Evolutionary conservation across 2,113 vertebrate genomes (phyloP), one percentile per base, ranked within the genome.

Genomic region (Heliornis fulica): DNA sequence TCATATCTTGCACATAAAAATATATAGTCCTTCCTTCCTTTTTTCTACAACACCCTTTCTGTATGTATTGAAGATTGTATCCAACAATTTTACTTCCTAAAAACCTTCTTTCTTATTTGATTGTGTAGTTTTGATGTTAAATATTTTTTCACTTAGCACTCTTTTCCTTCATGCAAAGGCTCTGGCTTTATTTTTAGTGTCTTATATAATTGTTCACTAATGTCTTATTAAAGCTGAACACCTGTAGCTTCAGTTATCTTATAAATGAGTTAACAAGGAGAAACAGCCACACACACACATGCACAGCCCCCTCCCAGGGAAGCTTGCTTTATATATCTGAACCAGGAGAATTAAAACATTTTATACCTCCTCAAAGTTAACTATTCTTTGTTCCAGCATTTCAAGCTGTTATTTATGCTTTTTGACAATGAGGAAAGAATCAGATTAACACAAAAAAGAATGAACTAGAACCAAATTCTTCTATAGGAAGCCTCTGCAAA

Each of bases 191-290:
- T 93, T 93, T 96, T 93, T 93, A 95, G 84, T 46, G 63, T 76
- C 70, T 91, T 90, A 63, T 17, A 77, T 93, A 96, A 97, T 83
- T 85, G 85, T 77, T 93, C 85, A 83, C 90, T 92, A 90, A 93
- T 94, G 90, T 54, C 82, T 92, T 94, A 96, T 93, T 96, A 95
- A 92, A 93, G 79, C 66, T 75, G 91, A 94, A 95, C 96, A 97
- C 85, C 87, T 94, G 88, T 96, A 96, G 93, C 50, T 94, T 92
- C 46, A 59, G 85, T 78, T 93, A 91, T 54, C 89, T 87, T 85
- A 78, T 79, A 92, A 96, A 91, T 38, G 90, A 96, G 70, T 77
- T 95, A 94, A 96, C 59, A 90, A 86, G 85, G 34, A 90, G 90
- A 74, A 94, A 94, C 38, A 57, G n/a, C n/a, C n/a, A n/a, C n/a